Evolutionary conservation across 2,888 invertebrate species (phyloP).

Genomic region (Pyralis farinalis): DNA sequence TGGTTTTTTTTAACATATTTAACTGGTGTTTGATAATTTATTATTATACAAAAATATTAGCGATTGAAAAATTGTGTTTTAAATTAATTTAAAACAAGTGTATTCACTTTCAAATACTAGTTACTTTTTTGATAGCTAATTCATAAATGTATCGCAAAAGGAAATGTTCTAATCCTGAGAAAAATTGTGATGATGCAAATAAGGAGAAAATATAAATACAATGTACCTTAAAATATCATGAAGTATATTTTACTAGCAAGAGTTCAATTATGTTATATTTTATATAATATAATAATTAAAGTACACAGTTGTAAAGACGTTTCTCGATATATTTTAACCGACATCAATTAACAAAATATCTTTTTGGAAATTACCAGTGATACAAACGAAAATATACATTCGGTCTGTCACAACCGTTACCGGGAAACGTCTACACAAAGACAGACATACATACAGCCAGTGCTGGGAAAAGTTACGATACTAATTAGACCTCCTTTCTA

Average conservation of each 20-base stretch:
- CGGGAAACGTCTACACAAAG: not conserved
- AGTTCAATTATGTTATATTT: constrained; percentile 7
- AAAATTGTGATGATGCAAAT: too few species aligned
- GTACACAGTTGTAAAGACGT: constrained; percentile 12
- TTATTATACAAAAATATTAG: too few species aligned
- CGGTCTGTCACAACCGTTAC: not conserved
- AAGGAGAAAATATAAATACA: too few species aligned
- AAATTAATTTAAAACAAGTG: too few species aligned
- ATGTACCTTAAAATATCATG: too few species aligned
- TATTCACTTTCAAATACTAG: too few species aligned
- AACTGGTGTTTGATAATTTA: too few species aligned
- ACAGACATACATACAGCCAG: not conserved
- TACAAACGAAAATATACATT: constrained; percentile 5
- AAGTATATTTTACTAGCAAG: constrained; percentile 2
- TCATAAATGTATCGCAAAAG: too few species aligned
- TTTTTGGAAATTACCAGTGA: constrained; percentile 1
- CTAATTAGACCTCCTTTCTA: not conserved
- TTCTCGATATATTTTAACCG: constrained; percentile 4
- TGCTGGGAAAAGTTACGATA: not conserved
- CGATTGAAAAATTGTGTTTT: too few species aligned
- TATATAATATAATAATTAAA: constrained; percentile 13
- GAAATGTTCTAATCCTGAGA: too few species aligned
- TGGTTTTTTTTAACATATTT: too few species aligned
- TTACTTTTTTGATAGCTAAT: too few species aligned
- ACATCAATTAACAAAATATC: not conserved